Evolutionary conservation across 2,113 vertebrate genomes (phyloP).

Genomic region (Tachysurus vachellii): DNA sequence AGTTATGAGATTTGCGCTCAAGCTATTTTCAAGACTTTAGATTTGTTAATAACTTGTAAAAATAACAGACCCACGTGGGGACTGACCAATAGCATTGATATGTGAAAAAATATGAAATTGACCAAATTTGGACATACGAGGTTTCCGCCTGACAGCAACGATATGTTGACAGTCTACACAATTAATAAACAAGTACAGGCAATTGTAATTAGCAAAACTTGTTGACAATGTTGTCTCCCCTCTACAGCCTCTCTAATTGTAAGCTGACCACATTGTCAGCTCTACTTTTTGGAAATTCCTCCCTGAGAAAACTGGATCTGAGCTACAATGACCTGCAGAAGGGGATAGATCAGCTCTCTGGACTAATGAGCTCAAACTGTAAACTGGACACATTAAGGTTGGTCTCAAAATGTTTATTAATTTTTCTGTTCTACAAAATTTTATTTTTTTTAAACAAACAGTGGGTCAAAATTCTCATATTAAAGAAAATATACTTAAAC

Average conservation of each 20-base stretch:
- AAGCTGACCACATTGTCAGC: constrained; percentile 12
- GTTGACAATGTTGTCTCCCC: background rate
- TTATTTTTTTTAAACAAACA: background rate
- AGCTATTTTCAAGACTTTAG: too few relatives aligned
- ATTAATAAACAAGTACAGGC: background rate
- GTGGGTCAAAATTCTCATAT: background rate
- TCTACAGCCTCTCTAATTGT: constrained; percentile 26
- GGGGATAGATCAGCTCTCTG: background rate
- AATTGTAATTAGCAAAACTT: background rate
- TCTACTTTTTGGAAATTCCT: background rate
- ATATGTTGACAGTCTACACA: too few relatives aligned
- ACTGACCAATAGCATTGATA: too few relatives aligned
- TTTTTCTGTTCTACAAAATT: background rate
- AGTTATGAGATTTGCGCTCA: too few relatives aligned
- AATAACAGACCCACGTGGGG: too few relatives aligned
- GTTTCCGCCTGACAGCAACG: too few relatives aligned
- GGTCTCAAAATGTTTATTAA: background rate
- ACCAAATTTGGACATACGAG: too few relatives aligned
- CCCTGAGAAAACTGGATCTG: constrained; percentile 13
- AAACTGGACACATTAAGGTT: constrained; percentile 21
- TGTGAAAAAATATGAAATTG: too few relatives aligned
- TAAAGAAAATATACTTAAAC: background rate
- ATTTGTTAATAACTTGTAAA: too few relatives aligned
- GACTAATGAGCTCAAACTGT: background rate
- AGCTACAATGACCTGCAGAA: constrained; percentile 23